Percentiles rank a stretch among this genome's conserved stretches.
phyloP scores from a whole-genome alignment of 2,113 vertebrate genomes.

The Ictalurus furcatus region DNA sequence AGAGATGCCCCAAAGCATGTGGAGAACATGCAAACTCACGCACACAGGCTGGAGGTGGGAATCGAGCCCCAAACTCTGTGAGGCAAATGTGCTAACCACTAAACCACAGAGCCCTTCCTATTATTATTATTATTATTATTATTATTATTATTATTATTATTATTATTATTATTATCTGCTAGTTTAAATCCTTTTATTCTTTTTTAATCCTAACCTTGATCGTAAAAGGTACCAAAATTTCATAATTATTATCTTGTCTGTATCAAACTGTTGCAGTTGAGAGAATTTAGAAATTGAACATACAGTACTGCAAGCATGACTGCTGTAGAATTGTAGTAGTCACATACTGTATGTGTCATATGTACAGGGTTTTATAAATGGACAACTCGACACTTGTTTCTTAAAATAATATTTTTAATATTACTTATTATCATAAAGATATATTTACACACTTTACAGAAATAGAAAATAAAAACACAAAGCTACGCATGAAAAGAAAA shows the following conservation, averaged over 20 bases:
- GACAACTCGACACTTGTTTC: slow-evolving; percentile 67
- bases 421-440: slow-evolving; percentile 89
- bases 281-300: neutral
- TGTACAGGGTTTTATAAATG: slow-evolving; percentile 11
- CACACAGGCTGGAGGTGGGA: no score
- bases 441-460: slow-evolving; percentile 90
- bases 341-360: neutral
- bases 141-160: neutral
- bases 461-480: slow-evolving; percentile 89
- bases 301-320: neutral
- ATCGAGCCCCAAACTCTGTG: no score
- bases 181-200: neutral
- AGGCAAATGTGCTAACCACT: no score
- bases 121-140: neutral
- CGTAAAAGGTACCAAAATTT: neutral
- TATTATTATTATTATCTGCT: neutral
- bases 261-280: neutral
- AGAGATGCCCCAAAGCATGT: no score
- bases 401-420: slow-evolving; percentile 90
- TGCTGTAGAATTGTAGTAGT: neutral
- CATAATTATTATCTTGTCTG: neutral
- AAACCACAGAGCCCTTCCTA: no score
- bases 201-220: neutral
- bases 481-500: slow-evolving; percentile 82
- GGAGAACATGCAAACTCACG: no score